phyloP scores from a whole-genome alignment of 2,888 invertebrate species.

The Dusona sp. region DNA sequence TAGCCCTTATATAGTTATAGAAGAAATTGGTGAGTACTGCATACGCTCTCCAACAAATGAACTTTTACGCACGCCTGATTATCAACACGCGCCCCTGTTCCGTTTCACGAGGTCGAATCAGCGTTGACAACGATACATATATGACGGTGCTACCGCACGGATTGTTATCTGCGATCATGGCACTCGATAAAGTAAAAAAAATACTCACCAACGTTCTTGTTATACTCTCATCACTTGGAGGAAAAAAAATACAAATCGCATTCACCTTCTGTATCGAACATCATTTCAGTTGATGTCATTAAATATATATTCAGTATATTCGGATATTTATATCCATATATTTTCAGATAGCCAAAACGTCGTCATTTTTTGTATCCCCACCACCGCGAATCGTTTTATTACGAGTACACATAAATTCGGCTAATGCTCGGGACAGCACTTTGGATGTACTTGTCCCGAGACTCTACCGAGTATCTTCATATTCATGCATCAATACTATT shows the following conservation, averaged over 20 bases:
- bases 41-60: constrained; percentile 35
- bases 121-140: constrained; percentile 43
- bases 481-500: not conserved
- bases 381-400: too few relatives aligned
- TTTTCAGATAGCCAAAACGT: too few relatives aligned
- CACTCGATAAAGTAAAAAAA: constrained; percentile 45
- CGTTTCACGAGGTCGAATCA: constrained; percentile 51
- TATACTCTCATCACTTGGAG: constrained; percentile 16
- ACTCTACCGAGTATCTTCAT: too few relatives aligned
- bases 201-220: constrained; percentile 22
- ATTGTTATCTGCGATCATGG: constrained; percentile 59
- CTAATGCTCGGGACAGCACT: too few relatives aligned
- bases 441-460: too few relatives aligned
- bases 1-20: not conserved
- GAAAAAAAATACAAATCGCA: not conserved
- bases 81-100: constrained; percentile 57
- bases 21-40: constrained; percentile 15
- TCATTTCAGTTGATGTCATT: not conserved
- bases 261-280: not conserved
- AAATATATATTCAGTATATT: not conserved
- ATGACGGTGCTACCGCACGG: constrained; percentile 53
- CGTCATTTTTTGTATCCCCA: too few relatives aligned
- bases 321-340: not conserved
- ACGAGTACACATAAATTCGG: too few relatives aligned
- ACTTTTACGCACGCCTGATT: constrained; percentile 51